phyloP scores from a whole-genome alignment of 2,113 vertebrate genomes.

The Microcebus murinus region DNA sequence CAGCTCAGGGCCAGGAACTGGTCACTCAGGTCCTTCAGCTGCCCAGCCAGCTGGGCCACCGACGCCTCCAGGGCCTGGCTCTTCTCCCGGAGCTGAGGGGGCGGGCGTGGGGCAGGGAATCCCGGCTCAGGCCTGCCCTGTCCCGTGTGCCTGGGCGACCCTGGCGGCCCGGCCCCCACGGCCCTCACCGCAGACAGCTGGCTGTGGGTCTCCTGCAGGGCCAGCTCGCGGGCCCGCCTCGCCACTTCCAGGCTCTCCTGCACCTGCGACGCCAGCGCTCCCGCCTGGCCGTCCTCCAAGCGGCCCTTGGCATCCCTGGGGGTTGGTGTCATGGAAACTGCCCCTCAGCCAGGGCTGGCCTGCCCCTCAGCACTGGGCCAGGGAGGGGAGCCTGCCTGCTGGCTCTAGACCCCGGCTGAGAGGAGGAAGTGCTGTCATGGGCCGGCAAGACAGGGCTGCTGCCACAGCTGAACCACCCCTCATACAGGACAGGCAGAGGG shows the following conservation, averaged over 20 bases:
- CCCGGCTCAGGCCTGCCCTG: background rate
- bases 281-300: constrained; percentile 29
- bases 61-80: constrained; percentile 61
- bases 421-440: background rate
- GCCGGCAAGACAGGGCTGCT: background rate
- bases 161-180: rapidly evolving
- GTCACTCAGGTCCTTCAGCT: constrained; percentile 63
- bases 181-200: constrained; percentile 53
- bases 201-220: background rate
- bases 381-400: background rate
- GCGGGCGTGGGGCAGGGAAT: no score
- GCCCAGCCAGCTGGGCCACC: background rate
- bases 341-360: background rate
- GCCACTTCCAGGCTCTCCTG: constrained; percentile 59
- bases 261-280: constrained; percentile 43
- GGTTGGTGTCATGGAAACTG: background rate
- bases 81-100: constrained; percentile 63
- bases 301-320: constrained; percentile 49
- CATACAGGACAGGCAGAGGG: background rate
- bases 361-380: no score
- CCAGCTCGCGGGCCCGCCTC: constrained; percentile 13
- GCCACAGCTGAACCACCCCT: background rate
- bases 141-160: rapidly evolving
- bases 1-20: constrained; percentile 69
- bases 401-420: background rate